Evolutionary conservation across 2,888 invertebrate species (phyloP).

Genomic region (Cosmia trapezina): DNA sequence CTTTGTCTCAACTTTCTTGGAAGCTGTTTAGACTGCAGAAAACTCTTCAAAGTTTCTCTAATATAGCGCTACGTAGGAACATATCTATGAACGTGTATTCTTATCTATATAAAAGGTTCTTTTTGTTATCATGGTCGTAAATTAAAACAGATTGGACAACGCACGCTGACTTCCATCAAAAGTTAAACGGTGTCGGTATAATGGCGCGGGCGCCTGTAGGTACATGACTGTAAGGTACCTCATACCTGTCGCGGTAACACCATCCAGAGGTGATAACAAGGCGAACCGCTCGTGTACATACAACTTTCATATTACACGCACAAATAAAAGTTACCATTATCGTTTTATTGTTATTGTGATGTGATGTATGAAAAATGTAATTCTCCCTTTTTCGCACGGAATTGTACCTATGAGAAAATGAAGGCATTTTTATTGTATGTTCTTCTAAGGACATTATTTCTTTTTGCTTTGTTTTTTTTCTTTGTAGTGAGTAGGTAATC

Average conservation of each 20-base stretch:
- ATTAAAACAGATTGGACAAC: constrained; percentile 43
- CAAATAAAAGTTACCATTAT: constrained; percentile 65
- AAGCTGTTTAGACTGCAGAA: constrained; percentile 40
- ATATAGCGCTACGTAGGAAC: constrained; percentile 11
- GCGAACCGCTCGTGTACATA: constrained; percentile 46
- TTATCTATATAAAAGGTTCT: constrained; percentile 12
- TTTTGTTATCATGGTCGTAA: constrained; percentile 32
- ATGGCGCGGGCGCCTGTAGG: constrained; percentile 39
- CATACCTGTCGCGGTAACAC: constrained; percentile 46
- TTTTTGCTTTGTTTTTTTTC: constrained; percentile 43
- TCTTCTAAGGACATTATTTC: constrained; percentile 54
- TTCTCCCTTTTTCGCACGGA: constrained; percentile 61
- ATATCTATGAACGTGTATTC: constrained; percentile 9
- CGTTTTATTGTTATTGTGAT: constrained; percentile 70
- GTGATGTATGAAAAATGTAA: constrained; percentile 69
- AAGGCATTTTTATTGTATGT: constrained; percentile 64
- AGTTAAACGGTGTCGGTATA: constrained; percentile 31
- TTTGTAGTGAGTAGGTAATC: constrained; percentile 27
- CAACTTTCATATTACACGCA: constrained; percentile 53
- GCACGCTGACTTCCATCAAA: constrained; percentile 31
- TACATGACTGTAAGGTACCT: constrained; percentile 23
- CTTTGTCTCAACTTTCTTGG: constrained; percentile 37
- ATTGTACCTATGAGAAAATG: constrained; percentile 68
- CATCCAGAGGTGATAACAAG: constrained; percentile 58
- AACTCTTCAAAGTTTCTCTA: constrained; percentile 22